phyloP scores from a whole-genome alignment of 2,113 vertebrate genomes.

The Thinocorus orbignyianus region DNA sequence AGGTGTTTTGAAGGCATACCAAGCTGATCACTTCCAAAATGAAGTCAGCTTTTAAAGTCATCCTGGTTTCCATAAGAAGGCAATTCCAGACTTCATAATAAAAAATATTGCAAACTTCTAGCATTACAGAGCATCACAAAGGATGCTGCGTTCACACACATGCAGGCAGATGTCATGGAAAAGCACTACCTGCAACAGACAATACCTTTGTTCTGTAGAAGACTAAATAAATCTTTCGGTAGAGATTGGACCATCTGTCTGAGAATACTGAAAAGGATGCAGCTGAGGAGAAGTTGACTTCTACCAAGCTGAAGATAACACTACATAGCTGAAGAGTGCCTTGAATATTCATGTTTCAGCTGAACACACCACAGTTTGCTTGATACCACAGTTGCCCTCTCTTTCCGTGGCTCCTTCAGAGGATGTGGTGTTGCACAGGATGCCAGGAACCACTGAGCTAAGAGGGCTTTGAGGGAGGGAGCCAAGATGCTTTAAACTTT shows the following conservation, averaged over 20 bases:
- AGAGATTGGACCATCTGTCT: background rate
- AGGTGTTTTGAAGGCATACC: background rate
- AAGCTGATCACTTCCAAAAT: background rate
- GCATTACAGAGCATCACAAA: background rate
- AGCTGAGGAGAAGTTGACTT: background rate
- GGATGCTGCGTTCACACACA: background rate
- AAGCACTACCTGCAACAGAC: background rate
- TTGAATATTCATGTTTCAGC: background rate
- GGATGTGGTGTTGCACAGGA: background rate
- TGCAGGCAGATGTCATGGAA: background rate
- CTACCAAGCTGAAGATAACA: background rate
- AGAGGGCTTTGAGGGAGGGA: background rate
- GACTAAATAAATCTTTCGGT: too few relatives aligned
- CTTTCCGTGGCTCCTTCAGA: background rate
- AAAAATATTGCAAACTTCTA: background rate
- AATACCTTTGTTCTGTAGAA: background rate
- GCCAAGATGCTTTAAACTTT: background rate
- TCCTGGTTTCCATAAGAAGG: background rate
- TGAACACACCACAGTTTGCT: background rate
- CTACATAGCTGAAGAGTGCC: background rate
- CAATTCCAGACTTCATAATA: background rate
- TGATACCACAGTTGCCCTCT: background rate
- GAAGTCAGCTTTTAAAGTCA: background rate
- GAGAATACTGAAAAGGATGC: background rate
- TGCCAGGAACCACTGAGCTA: fast-evolving